A percentile compares a stretch with the other conserved stretches of the same genome.
phyloP scores from a whole-genome alignment of 2,888 invertebrate species.

The Cephus pulcher region DNA sequence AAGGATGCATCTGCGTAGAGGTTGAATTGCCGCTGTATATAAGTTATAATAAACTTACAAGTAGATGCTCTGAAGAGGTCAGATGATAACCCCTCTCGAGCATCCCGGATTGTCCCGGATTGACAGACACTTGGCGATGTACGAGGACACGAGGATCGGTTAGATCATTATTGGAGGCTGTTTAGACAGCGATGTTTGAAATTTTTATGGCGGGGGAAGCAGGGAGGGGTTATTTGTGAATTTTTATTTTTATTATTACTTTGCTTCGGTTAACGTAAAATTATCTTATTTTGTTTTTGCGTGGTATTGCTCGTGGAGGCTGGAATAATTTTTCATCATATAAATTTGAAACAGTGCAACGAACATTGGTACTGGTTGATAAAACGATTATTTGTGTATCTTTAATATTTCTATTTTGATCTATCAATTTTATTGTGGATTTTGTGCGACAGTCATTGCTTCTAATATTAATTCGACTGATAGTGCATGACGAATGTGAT shows the following conservation, averaged over 20 bases:
- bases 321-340: background rate
- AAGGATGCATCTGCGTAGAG: constrained; percentile 30
- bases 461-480: background rate
- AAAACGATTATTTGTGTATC: background rate
- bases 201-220: background rate
- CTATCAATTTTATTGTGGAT: background rate
- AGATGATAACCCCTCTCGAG: constrained; percentile 43
- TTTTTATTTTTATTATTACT: background rate
- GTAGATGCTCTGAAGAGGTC: constrained; percentile 34
- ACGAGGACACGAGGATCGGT: background rate
- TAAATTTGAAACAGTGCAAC: background rate
- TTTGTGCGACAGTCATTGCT: background rate
- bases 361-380: background rate
- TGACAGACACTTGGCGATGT: constrained; percentile 1
- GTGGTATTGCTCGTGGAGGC: background rate
- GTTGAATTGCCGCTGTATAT: constrained; percentile 7
- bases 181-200: background rate
- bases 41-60: constrained; percentile 35
- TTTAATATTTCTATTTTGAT: background rate
- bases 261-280: background rate
- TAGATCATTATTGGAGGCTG: background rate
- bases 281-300: background rate
- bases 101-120: constrained; percentile 28
- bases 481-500: background rate
- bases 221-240: background rate